Base-by-base conservation (phyloP, 2,797 vertebrate genomes). In the Ceryle rudis region DNA sequence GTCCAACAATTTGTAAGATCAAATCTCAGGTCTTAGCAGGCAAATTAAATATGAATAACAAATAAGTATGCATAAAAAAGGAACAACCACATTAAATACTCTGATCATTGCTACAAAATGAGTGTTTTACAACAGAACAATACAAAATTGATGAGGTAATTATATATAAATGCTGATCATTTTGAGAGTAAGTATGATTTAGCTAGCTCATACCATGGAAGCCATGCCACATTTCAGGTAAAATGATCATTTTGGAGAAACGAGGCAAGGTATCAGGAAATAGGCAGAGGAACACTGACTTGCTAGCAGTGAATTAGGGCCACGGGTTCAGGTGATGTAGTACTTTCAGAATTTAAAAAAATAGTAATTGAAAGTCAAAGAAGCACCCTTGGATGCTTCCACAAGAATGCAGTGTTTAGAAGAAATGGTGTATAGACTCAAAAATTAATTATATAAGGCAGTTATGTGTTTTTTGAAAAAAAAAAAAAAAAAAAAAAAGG, bases 271-370 rank as follows among this genome's bases (percentile, higher is more conserved):
- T 52, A 23, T 92, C 62, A 85, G 60, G 74, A 95, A 93, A 81
- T 44, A 69, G 42, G 39, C 66, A 94, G 69, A 94, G 64, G 84
- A 89, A 77, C 67, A 89, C 52, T 74, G 75, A 89, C 89, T 69
- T 85, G 23, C 90, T 94, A 91, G 71, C 49, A 95, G 92, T 90
- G 55, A 92, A 83, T 81, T 74, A 95, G 70, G 51, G 70, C 52
- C 81, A 96, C 33, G 65, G 41, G 61, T 52, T 88, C 73, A 86
- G 77, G 52, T 96, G 74, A 67, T 18, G 60, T 37, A 78, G 86
- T 31, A 71, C 5, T 42, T 73, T 10, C 28, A 82, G 47, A 81
- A 39, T 75, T 37, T 39, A 61, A 31, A 5, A 16, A 39, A 90
- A 77, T 31, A 41, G 9, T 71, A 71, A 85, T 60, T 58, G 41